A percentile compares a stretch with the other conserved stretches of the same genome.
phyloP scores from a whole-genome alignment of 1,140 invertebrate genomes.

The Heliconius congener region DNA sequence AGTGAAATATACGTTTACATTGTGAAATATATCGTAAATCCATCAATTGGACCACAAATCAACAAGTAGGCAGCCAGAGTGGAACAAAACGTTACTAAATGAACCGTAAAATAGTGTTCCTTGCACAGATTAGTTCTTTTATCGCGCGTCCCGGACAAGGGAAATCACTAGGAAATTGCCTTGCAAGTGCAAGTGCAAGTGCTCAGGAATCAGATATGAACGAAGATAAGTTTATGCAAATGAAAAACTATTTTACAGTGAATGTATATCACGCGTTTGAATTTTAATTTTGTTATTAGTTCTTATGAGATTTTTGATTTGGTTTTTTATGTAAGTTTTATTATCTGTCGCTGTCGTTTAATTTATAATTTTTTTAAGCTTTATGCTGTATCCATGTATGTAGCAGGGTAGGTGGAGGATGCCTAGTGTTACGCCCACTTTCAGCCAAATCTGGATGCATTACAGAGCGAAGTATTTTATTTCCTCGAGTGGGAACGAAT shows the following conservation, averaged over 20 bases:
- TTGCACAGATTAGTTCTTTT: constrained; percentile 69
- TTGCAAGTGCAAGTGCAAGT: constrained; percentile 42
- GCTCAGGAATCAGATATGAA: constrained; percentile 37
- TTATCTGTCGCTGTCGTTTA: no score
- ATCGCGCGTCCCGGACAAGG: constrained; percentile 45
- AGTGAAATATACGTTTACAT: neutral
- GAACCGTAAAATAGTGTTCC: constrained; percentile 69
- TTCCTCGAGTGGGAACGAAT: no score
- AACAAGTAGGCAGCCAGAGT: constrained; percentile 22
- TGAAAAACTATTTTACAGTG: neutral
- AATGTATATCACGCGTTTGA: neutral
- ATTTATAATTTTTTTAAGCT: neutral
- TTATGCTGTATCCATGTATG: neutral
- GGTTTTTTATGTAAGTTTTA: neutral
- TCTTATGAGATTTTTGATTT: neutral
- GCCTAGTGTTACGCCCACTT: no score
- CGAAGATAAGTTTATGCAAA: constrained; percentile 13
- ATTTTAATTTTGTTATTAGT: neutral
- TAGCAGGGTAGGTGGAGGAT: no score
- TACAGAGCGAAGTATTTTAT: no score
- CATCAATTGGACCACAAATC: constrained; percentile 1
- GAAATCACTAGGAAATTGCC: constrained; percentile 70
- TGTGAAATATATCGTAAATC: neutral
- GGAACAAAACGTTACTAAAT: constrained; percentile 50
- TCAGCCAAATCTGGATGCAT: no score